phyloP scores from a whole-genome alignment of 35 echinoderm and acorn worm species.

The Hemicentrotus pulcherrimus region DNA sequence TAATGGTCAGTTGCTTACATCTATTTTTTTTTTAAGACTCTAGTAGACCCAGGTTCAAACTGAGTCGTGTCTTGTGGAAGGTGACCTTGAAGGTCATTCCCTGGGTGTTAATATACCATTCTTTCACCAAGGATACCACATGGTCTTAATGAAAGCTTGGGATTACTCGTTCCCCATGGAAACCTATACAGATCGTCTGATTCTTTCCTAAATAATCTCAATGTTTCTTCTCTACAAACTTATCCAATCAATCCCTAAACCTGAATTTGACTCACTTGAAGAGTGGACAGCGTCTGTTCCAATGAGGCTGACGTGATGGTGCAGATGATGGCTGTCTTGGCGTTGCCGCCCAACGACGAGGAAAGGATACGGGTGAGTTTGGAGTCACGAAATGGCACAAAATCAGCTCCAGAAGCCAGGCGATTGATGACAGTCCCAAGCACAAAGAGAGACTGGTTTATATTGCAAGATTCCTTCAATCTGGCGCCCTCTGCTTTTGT shows the following conservation, averaged over 20 bases:
- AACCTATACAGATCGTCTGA: too few species aligned
- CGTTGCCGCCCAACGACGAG: constrained; percentile 85
- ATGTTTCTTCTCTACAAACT: background rate
- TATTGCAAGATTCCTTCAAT: constrained; percentile 83
- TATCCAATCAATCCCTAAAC: background rate
- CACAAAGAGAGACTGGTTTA: constrained; percentile 76
- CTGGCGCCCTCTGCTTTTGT: constrained; percentile 77
- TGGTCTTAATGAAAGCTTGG: too few species aligned
- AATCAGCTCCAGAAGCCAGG: constrained; percentile 58
- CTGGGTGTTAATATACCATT: too few species aligned
- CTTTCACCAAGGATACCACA: too few species aligned
- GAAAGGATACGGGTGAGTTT: constrained; percentile 89
- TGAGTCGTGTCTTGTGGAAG: too few species aligned
- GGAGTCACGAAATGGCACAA: constrained; percentile 88
- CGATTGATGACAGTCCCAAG: constrained; percentile 88
- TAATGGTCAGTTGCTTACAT: too few species aligned
- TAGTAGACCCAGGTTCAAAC: too few species aligned
- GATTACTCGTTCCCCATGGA: too few species aligned
- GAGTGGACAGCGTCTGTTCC: constrained; percentile 85
- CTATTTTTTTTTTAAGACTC: too few species aligned
- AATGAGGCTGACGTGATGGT: constrained; percentile 80
- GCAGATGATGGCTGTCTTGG: constrained; percentile 94
- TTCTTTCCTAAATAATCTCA: too few species aligned
- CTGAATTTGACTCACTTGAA: constrained; percentile 57
- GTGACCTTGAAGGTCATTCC: too few species aligned